These are phyloP conservation scores for Chromis chromis DNA, from an alignment of 2,797 vertebrate species.

Conservation along the genomic window DNA sequence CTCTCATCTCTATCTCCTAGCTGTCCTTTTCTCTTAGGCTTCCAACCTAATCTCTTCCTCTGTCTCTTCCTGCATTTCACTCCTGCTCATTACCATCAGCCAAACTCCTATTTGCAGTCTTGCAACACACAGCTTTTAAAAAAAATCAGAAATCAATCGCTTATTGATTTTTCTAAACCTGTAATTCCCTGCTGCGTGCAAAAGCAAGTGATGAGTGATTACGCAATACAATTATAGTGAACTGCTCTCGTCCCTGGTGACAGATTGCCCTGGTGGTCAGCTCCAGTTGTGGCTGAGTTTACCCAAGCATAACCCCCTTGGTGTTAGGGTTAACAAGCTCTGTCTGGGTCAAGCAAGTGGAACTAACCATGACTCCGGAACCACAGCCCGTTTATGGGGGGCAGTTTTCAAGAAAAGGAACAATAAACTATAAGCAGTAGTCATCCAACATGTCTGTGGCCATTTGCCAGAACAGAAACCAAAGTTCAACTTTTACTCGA, in stretches of 20 bases:
- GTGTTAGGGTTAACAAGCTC: constrained; percentile 65
- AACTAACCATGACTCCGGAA: constrained; percentile 54
- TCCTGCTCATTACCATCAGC: background rate
- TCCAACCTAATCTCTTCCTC: constrained; percentile 31
- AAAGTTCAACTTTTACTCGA: background rate
- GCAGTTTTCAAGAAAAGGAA: background rate
- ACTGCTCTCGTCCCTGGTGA: constrained; percentile 6
- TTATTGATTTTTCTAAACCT: constrained; percentile 9
- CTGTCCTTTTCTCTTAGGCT: background rate
- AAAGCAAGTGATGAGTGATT: constrained; percentile 20
- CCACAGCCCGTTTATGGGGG: constrained; percentile 5
- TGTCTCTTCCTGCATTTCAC: background rate
- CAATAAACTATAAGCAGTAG: background rate
- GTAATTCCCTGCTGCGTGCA: background rate
- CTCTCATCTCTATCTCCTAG: constrained; percentile 26
- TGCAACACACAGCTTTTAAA: background rate
- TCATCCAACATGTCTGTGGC: background rate
- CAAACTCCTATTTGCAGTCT: background rate
- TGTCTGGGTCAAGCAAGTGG: constrained; percentile 39
- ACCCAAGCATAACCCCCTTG: constrained; percentile 1
- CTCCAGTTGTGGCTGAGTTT: constrained; percentile 21
- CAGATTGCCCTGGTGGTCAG: constrained; percentile 32
- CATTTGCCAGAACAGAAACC: background rate
- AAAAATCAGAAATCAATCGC: constrained; percentile 1
- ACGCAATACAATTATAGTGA: constrained; percentile 12